Conservation (phyloP, 2,888 invertebrate genomes). For the Stenolophus ochropezus region DNA sequence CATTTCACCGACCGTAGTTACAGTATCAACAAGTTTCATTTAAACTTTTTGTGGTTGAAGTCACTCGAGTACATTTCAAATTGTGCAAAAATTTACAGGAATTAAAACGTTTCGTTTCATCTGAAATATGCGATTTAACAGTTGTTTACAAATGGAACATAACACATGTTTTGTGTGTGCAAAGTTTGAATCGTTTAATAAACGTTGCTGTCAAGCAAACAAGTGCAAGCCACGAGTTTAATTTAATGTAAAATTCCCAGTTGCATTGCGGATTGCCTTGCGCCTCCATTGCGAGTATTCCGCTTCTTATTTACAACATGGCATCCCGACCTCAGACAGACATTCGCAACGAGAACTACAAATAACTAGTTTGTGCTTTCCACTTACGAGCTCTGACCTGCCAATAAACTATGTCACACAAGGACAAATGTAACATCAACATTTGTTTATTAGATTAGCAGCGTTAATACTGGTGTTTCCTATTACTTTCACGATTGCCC, state of each 20-base stretch:
- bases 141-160: slow-evolving; percentile 40
- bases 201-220: slow-evolving; percentile 51
- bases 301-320: not conserved
- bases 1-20: not conserved
- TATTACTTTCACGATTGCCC: no score
- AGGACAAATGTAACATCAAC: no score
- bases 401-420: not conserved
- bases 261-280: slow-evolving; percentile 6
- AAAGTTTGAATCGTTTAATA: slow-evolving; percentile 52
- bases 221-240: slow-evolving; percentile 49
- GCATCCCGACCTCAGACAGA: not conserved
- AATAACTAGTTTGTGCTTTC: not conserved
- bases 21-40: slow-evolving; percentile 41
- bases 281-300: not conserved
- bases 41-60: slow-evolving; percentile 38
- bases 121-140: slow-evolving; percentile 52
- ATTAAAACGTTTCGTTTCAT: slow-evolving; percentile 51
- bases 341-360: not conserved
- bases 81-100: slow-evolving; percentile 28
- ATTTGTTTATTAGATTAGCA: no score
- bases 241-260: slow-evolving; percentile 53
- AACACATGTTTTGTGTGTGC: slow-evolving; percentile 26
- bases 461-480: no score
- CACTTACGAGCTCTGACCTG: not conserved
- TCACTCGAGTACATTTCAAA: slow-evolving; percentile 23